Percentiles rank a stretch among this genome's conserved stretches.
phyloP scores from a whole-genome alignment of 2,113 vertebrate genomes.

The Microtus ochrogaster region DNA sequence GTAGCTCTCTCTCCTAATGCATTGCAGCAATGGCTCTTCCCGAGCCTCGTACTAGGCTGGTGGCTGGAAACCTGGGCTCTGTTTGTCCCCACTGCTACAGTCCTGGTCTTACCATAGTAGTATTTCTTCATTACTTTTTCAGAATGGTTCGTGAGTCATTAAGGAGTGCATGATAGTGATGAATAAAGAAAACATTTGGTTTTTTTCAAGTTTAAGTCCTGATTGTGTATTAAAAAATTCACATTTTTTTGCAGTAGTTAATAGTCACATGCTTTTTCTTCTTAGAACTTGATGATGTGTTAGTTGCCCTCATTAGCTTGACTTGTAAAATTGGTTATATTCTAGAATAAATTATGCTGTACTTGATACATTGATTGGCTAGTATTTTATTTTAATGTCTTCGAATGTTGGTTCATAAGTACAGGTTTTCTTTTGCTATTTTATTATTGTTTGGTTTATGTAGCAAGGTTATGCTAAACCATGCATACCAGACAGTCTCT shows the following conservation, averaged over 20 bases:
- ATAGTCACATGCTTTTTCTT: neutral
- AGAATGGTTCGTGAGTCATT: constrained; percentile 37
- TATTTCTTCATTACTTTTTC: constrained; percentile 29
- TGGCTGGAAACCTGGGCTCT: neutral
- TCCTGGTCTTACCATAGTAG: neutral
- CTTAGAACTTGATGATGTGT: neutral
- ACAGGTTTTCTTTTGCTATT: neutral
- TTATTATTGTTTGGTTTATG: neutral
- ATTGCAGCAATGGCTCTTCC: neutral
- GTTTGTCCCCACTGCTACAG: neutral
- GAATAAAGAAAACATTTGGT: constrained; percentile 27
- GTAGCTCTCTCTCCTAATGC: neutral
- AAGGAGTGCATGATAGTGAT: constrained; percentile 9
- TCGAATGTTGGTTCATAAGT: neutral
- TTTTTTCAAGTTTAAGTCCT: neutral
- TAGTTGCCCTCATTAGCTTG: neutral
- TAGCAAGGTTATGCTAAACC: neutral
- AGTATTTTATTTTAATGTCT: constrained; percentile 4
- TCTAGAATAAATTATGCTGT: neutral
- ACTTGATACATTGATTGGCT: neutral
- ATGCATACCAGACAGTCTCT: neutral
- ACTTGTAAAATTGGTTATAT: neutral
- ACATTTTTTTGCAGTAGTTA: neutral
- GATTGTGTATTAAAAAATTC: neutral
- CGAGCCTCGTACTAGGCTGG: neutral